Conservation (phyloP, 2,888 invertebrate genomes). For the Luperina nickerlii region DNA sequence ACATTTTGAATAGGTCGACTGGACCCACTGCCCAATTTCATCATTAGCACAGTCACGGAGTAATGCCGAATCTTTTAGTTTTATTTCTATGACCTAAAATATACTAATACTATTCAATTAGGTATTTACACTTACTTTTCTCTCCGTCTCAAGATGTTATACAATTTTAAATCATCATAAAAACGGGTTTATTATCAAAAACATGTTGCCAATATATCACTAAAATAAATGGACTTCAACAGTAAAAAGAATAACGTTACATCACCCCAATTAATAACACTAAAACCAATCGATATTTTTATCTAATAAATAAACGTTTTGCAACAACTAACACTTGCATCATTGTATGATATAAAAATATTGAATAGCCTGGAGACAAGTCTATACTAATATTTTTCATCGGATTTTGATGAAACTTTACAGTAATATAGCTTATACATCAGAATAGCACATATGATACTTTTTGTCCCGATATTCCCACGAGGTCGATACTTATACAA, state of each 20-base stretch:
- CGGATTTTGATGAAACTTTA: too few species aligned
- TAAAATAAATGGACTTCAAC: slow-evolving; percentile 40
- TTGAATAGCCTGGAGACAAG: slow-evolving; percentile 11
- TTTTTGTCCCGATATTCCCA: too few species aligned
- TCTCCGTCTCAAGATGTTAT: neutral
- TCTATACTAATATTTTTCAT: too few species aligned
- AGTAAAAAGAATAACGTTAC: slow-evolving; percentile 32
- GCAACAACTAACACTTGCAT: slow-evolving; percentile 33
- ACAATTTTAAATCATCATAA: slow-evolving; percentile 37
- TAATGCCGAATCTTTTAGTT: too few species aligned
- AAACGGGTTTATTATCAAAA: slow-evolving; percentile 11
- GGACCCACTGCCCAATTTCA: too few species aligned
- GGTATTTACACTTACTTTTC: neutral
- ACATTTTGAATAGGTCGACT: too few species aligned
- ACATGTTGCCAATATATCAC: slow-evolving; percentile 38
- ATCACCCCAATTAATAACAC: slow-evolving; percentile 42
- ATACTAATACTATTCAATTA: too few species aligned
- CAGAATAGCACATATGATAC: too few species aligned
- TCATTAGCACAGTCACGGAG: too few species aligned
- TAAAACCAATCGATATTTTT: slow-evolving; percentile 39
- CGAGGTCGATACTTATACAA: neutral
- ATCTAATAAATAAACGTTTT: slow-evolving; percentile 38
- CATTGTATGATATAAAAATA: slow-evolving; percentile 25
- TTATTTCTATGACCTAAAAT: too few species aligned
- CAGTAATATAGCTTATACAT: too few species aligned